Evolutionary conservation across 2,888 invertebrate species (phyloP), one percentile per base, ranked within the genome.

Genomic region (Caenorhabditis sp.): DNA sequence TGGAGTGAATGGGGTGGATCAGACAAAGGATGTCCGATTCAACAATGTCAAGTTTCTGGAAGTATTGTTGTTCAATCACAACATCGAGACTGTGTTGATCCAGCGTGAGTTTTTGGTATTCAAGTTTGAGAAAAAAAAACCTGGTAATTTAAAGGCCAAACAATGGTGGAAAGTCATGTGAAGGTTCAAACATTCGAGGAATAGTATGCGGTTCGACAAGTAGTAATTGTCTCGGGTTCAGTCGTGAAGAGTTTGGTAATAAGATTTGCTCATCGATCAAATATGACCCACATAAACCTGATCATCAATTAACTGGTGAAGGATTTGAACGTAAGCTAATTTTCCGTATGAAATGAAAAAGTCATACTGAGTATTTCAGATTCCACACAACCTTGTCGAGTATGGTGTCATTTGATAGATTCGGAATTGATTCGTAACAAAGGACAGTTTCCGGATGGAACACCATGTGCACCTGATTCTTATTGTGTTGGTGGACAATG

Each of bases 341-440:
- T 31, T 31, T 31, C 31, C 10, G 31, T 31, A 31, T n/a, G n/a
- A n/a, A n/a, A n/a, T n/a, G n/a, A n/a, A n/a, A n/a, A 59, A 12
- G n/a, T 57, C 21, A n/a, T 21, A 52, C 4, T 26, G 8, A 23
- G 5, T 52, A 20, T 20, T 77, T 67, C 62, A 87, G 87, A 87
- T 76, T 78, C 80, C 4, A 83, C 81, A 1, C 86, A 87, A 60
- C 85, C 87, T 21, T 87, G 87, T 63, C 87, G 87, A 59, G 83
- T 87, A 17, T 87, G 87, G 87, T 87, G 87, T 67, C 87, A 87
- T 70, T 74, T 87, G 38, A 72, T 76, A 7, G 85, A 81, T 27
- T 85, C 86, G 0, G 85, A 87, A 59, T 61, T 87, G 3, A 88
- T 87, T 66, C 73, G 87, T 56, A 87, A 87, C 78, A 87, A 87